Percentiles rank a stretch among this genome's conserved stretches.
phyloP scores from a whole-genome alignment of 2,797 vertebrate species.

The Phrynocephalus forsythii region DNA sequence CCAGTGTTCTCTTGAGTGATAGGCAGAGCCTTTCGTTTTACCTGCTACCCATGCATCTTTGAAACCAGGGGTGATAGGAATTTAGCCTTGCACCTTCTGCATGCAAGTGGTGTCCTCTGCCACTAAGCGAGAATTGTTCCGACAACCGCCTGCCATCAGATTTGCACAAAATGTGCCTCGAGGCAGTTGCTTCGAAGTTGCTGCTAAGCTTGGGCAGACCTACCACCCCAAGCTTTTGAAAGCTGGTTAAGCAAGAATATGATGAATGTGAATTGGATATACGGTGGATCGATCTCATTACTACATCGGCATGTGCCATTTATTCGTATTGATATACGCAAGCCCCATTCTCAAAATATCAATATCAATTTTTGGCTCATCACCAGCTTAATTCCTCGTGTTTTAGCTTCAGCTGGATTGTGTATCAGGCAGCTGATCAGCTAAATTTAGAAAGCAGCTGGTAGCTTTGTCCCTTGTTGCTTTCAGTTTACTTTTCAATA shows the following conservation, averaged over 20 bases:
- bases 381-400: background rate
- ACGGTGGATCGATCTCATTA: background rate
- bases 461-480: constrained; percentile 17
- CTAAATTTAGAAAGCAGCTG: constrained; percentile 20
- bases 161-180: background rate
- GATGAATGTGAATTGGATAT: too few species aligned
- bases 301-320: background rate
- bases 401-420: constrained; percentile 12
- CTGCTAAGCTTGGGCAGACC: background rate
- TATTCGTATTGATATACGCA: background rate
- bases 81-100: background rate
- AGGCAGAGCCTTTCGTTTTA: background rate
- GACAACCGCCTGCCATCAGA: too few species aligned
- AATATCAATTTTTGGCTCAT: background rate
- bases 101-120: background rate
- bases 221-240: background rate
- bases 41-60: background rate
- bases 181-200: background rate
- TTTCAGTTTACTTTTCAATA: constrained; percentile 41
- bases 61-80: background rate
- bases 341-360: background rate
- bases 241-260: background rate
- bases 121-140: too few species aligned
- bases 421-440: background rate
- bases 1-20: too few species aligned